phyloP scores from a whole-genome alignment of 1,140 invertebrate species.

The Palaemon carinicauda region DNA sequence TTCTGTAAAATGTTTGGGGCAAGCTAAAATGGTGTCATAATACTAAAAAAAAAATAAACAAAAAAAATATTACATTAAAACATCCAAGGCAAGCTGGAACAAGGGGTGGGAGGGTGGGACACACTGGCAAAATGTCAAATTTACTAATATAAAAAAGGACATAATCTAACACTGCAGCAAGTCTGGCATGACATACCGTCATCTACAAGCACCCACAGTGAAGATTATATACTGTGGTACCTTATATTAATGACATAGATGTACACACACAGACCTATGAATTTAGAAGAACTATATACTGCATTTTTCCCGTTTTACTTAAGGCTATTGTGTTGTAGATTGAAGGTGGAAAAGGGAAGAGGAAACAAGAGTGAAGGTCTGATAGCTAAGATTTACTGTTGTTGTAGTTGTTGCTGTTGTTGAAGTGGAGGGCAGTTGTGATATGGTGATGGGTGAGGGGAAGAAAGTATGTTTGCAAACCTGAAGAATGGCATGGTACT shows the following conservation, averaged over 20 bases:
- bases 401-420: background rate
- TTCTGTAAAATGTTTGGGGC: background rate
- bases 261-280: constrained; percentile 37
- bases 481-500: constrained; percentile 1
- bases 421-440: background rate
- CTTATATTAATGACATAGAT: constrained; percentile 32
- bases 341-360: background rate
- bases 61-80: no score
- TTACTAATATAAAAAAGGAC: background rate
- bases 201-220: constrained; percentile 47
- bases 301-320: background rate
- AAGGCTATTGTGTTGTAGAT: background rate
- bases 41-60: no score
- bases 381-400: background rate
- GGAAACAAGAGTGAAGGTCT: background rate
- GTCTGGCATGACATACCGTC: constrained; percentile 38
- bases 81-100: background rate
- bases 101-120: background rate
- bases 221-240: constrained; percentile 25
- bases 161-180: constrained; percentile 20
- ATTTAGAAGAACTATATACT: background rate
- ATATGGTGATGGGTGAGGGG: background rate
- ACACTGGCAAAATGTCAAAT: background rate
- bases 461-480: background rate
- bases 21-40: no score